Evolutionary conservation across 2,797 vertebrate species (phyloP).

Genomic region (Gallinago stenura): DNA sequence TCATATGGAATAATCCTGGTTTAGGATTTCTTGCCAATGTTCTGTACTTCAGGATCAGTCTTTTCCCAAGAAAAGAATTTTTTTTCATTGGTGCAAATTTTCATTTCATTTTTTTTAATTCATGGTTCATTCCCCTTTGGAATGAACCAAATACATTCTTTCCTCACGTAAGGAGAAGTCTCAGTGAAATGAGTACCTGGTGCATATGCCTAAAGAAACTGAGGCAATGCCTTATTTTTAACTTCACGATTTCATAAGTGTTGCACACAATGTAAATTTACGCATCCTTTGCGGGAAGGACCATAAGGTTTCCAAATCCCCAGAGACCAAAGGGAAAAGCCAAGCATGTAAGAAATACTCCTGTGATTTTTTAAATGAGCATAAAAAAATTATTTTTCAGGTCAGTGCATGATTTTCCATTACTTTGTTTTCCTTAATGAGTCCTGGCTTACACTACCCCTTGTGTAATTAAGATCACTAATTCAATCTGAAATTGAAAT

Average conservation of each 20-base stretch:
- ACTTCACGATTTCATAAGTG: not conserved
- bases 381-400: not conserved
- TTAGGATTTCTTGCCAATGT: not conserved
- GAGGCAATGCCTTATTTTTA: not conserved
- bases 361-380: not conserved
- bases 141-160: not conserved
- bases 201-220: fast-evolving
- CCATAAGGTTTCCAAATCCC: not conserved
- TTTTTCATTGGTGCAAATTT: no score
- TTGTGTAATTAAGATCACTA: not conserved
- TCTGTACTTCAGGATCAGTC: not conserved
- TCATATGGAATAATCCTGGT: not conserved
- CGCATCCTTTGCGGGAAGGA: not conserved
- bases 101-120: no score
- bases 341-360: not conserved
- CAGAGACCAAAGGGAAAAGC: not conserved
- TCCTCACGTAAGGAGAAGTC: not conserved
- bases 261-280: not conserved
- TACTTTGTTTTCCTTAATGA: not conserved
- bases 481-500: not conserved
- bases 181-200: not conserved
- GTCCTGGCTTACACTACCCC: not conserved
- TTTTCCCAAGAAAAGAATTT: not conserved
- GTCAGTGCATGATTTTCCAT: not conserved
- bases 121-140: no score